Conservation (phyloP, 2,888 invertebrate genomes). For the Cremastinae sp. region DNA sequence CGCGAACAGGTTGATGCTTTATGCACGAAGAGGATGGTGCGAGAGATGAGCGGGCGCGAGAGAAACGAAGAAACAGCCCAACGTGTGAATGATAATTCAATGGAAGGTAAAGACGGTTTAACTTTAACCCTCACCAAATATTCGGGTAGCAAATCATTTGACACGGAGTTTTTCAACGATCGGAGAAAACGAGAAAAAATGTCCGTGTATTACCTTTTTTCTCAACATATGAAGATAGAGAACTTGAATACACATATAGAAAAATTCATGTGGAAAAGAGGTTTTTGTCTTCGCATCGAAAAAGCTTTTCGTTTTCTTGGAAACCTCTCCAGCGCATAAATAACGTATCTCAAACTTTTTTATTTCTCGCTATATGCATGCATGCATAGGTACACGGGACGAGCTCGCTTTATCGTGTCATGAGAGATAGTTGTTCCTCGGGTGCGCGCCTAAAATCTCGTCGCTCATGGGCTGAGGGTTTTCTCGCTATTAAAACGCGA, state of each 20-base stretch:
- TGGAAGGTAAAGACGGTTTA: slow-evolving; percentile 10
- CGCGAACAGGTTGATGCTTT: background rate
- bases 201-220: background rate
- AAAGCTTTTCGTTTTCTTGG: slow-evolving; percentile 10
- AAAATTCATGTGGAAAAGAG: no score
- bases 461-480: slow-evolving; percentile 53
- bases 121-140: slow-evolving; percentile 11
- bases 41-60: slow-evolving; percentile 8
- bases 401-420: slow-evolving; percentile 17
- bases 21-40: slow-evolving; percentile 9
- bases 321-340: slow-evolving; percentile 12
- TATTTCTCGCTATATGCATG: background rate
- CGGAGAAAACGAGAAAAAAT: background rate
- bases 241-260: no score
- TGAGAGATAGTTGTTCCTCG: slow-evolving; percentile 16
- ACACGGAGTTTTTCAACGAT: slow-evolving; percentile 2
- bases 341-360: background rate
- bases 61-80: slow-evolving; percentile 42
- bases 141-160: slow-evolving; percentile 27
- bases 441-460: slow-evolving; percentile 55
- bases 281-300: background rate
- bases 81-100: slow-evolving; percentile 46
- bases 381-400: background rate
- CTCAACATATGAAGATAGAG: no score
- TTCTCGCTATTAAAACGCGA: slow-evolving; percentile 68